Conservation (phyloP, 2,888 invertebrate species). For the Sylvicola cinctus region DNA sequence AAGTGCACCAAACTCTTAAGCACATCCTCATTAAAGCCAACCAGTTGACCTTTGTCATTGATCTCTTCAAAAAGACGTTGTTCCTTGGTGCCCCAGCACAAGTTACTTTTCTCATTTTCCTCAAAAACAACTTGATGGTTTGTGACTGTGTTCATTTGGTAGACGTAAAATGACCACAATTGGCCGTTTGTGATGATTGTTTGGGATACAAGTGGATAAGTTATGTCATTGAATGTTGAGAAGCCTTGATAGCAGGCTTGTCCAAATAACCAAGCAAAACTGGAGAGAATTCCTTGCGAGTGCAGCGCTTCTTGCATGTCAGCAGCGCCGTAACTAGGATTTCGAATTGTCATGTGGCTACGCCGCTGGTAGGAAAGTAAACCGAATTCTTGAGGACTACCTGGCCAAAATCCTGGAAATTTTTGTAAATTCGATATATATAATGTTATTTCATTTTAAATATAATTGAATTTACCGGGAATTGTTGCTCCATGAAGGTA, state of each 20-base stretch:
- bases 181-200: slow-evolving; percentile 76
- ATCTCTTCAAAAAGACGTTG: slow-evolving; percentile 53
- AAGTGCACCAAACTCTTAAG: slow-evolving; percentile 50
- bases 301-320: slow-evolving; percentile 43
- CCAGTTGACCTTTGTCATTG: slow-evolving; percentile 41
- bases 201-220: slow-evolving; percentile 80
- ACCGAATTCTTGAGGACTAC: slow-evolving; percentile 57
- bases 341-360: slow-evolving; percentile 33
- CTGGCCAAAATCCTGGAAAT: slow-evolving; percentile 62
- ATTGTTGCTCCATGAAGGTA: slow-evolving; percentile 47
- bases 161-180: slow-evolving; percentile 66
- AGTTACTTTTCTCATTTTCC: slow-evolving; percentile 48
- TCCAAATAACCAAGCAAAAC: slow-evolving; percentile 59
- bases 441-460: background rate
- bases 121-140: slow-evolving; percentile 40
- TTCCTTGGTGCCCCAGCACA: slow-evolving; percentile 58
- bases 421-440: background rate
- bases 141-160: slow-evolving; percentile 75
- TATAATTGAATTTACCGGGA: slow-evolving; percentile 34
- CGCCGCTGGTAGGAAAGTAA: slow-evolving; percentile 50
- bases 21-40: slow-evolving; percentile 63
- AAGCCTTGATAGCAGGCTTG: slow-evolving; percentile 77
- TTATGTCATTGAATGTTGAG: slow-evolving; percentile 72
- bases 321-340: slow-evolving; percentile 27
- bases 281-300: slow-evolving; percentile 53